Base-by-base conservation (phyloP, 2,113 vertebrate genomes). In the Sturnus vulgaris region DNA sequence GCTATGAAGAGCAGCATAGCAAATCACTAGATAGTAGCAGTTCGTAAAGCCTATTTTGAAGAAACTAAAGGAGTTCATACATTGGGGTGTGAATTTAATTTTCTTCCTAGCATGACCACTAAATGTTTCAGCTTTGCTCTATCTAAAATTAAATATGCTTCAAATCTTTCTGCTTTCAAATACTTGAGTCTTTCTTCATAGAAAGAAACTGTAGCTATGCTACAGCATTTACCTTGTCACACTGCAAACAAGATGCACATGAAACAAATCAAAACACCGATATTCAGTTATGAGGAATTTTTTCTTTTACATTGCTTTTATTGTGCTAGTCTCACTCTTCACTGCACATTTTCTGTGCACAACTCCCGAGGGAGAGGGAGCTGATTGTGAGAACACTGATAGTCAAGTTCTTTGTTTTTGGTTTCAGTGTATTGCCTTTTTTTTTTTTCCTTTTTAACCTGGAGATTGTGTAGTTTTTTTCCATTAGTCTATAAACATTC, bases 321-420 rank as follows among this genome's bases (percentile, higher is more conserved):
- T 92, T 95, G 57, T 82, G 42, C 63, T 89, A 49, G 35, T 94
- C 59, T 95, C 42, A 84, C n/a, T 94, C 77, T 87, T 83, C 57
- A 68, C 25, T 86, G 89, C 63, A 76, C 24, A 72, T 89, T 88
- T 86, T 69, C 73, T 92, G 28, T 77, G 68, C 31, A 37, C 52
- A 46, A 3, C 19, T 92, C 23, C 19, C 11, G 35, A 28, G 33
- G 15, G 50, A 82, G 25, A 11, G 12, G 14, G 20, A 80, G 81
- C 7, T 42, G 25, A 63, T 47, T 70, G 13, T 25, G 49, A 66
- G 65, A 20, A 31, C 33, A 59, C 6, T 31, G 19, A 16, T 35
- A 64, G 30, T 40, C 24, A 88, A 47, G 25, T 92, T 70, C 22
- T 78, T 81, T 78, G 15, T 1, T 89, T 53, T n/a, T 9, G 7